A percentile compares a stretch with the other conserved stretches of the same genome.
Conservation (phyloP, 2,797 vertebrate genomes). For the Octomys mimax region DNA sequence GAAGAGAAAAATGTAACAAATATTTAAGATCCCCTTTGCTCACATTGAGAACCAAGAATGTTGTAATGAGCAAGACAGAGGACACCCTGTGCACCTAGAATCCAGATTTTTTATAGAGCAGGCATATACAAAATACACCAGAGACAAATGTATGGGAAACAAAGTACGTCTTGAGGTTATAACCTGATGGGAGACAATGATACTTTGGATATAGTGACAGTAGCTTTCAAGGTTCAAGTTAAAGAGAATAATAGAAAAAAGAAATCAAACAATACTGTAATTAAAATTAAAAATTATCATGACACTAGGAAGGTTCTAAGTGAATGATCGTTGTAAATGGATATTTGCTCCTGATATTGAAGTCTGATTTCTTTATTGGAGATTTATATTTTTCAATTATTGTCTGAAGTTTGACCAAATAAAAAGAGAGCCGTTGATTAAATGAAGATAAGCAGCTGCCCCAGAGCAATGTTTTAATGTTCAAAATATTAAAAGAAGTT, state of each 20-base stretch:
- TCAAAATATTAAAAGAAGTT: background rate
- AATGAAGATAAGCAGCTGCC: background rate
- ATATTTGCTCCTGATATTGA: background rate
- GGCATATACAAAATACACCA: background rate
- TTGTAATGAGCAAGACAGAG: background rate
- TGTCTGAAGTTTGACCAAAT: background rate
- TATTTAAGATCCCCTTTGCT: background rate
- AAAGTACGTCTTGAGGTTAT: background rate
- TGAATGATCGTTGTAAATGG: background rate
- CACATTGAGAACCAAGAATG: background rate
- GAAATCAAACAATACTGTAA: background rate
- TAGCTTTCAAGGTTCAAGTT: conserved; percentile 44
- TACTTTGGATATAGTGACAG: background rate
- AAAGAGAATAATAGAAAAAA: background rate
- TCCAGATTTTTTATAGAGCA: background rate
- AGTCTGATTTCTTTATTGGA: background rate
- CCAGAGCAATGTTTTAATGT: background rate
- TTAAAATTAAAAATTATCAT: background rate
- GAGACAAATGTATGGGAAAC: background rate
- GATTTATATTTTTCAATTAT: background rate
- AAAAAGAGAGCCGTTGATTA: background rate
- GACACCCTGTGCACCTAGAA: fast-evolving
- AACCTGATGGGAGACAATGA: background rate
- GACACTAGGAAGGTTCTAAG: background rate
- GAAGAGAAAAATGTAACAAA: background rate